A percentile compares a stretch with the other conserved stretches of the same genome.
Evolutionary conservation across 1,140 invertebrate species (phyloP).

Genomic region (Trissolcus basalis): DNA sequence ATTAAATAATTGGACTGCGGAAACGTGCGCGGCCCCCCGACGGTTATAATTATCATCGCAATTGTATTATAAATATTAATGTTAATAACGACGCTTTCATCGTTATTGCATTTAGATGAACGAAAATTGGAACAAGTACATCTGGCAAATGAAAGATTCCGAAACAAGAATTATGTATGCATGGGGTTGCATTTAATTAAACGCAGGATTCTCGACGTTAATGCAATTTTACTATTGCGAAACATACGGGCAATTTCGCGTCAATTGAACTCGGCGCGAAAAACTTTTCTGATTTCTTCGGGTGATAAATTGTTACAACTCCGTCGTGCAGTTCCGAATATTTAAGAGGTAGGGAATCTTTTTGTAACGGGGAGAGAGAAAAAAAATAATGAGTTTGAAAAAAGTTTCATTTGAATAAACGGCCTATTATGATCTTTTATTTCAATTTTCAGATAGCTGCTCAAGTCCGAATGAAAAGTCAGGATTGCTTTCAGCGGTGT

Average conservation of each 20-base stretch:
- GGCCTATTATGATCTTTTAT: background rate
- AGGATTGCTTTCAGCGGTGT: background rate
- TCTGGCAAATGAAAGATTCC: constrained; percentile 57
- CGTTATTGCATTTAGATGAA: constrained; percentile 34
- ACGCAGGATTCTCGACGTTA: constrained; percentile 45
- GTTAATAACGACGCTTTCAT: constrained; percentile 37
- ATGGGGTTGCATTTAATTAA: constrained; percentile 55
- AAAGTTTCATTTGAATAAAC: constrained; percentile 6
- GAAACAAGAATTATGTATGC: constrained; percentile 56
- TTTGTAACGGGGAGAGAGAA: background rate
- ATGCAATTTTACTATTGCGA: constrained; percentile 54
- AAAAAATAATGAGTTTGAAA: background rate
- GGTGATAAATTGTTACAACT: constrained; percentile 25
- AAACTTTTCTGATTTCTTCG: constrained; percentile 27
- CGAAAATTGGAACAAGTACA: constrained; percentile 46
- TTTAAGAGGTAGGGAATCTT: background rate
- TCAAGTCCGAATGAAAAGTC: background rate
- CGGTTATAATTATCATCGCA: constrained; percentile 18
- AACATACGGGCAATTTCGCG: constrained; percentile 37
- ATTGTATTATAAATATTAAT: constrained; percentile 29
- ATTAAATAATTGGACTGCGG: constrained; percentile 32
- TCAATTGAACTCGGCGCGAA: constrained; percentile 29
- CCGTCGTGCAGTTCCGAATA: constrained; percentile 8
- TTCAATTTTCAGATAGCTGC: background rate
- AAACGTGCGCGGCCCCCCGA: constrained; percentile 8